Evolutionary conservation across 1,140 invertebrate genomes (phyloP), one percentile per base, ranked within the genome.

Genomic region (Tetranychus cinnabarinus): DNA sequence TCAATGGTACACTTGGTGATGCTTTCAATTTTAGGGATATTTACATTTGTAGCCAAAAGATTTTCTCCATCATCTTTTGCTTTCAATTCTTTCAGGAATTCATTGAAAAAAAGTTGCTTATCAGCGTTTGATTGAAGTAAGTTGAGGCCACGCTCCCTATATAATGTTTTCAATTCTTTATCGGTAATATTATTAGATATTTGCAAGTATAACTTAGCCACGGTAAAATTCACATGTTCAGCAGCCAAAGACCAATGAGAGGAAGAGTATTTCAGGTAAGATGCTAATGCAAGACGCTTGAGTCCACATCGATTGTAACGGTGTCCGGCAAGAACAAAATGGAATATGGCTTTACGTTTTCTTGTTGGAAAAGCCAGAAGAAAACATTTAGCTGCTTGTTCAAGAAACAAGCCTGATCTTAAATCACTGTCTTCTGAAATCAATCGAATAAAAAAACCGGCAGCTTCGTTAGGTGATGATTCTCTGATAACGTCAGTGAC

Each of bases 311-410:
- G 93, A 3, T 85, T 75, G 67, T 75, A 96, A 61, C 90, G 76
- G 72, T 95, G 87, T 3, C 92, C 92, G 56, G 92, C 88, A 15
- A 97, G 75, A 31, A 97, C 89, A 77, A 90, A 85, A 69, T 97
- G 89, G 71, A 97, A 96, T n/a, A 91, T 86, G 72, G 92, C 96
- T 72, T 96, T 97, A 55, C 92, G 77, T 62, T 85, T 79, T 81
- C 89, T 85, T 15, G 80, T 78, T 2, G 80, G 78, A 50, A 81
- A 80, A 2, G 77, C 79, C 59, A 77, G 73, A 35, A 96, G 75
- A 70, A 90, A 97, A 70, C 88, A 93, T 69, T 92, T 85, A 0
- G 91, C 84, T 0, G 92, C 90, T 74, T 97, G 92, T 74, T 97
- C 93, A 15, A 97, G 73, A 56, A 97, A 75, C 62, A 97, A 73